These are phyloP conservation scores for Plebejus anna DNA, from an alignment of 2,888 invertebrate genomes.

Conservation along the genomic window DNA sequence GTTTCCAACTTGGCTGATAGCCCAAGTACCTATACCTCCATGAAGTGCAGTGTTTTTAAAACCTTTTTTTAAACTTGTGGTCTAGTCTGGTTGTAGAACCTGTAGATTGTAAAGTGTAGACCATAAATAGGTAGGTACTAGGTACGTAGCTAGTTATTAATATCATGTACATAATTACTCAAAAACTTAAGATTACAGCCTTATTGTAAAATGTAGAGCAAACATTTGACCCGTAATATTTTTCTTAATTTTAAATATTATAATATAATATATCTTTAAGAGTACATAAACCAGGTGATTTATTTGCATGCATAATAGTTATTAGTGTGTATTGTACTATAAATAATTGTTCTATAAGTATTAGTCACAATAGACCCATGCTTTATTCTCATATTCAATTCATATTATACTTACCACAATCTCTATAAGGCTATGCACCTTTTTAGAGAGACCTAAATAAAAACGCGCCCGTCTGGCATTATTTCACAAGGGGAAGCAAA, in stretches of 20 bases:
- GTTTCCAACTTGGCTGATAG: too few relatives aligned
- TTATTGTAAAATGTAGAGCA: too few relatives aligned
- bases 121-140: too few relatives aligned
- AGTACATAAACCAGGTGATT: not conserved
- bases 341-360: conserved; percentile 9
- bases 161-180: too few relatives aligned
- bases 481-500: conserved; percentile 75
- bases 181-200: too few relatives aligned
- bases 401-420: conserved; percentile 52
- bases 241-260: not conserved
- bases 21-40: too few relatives aligned
- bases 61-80: too few relatives aligned
- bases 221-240: not conserved
- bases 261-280: not conserved
- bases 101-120: too few relatives aligned
- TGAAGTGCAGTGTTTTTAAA: too few relatives aligned
- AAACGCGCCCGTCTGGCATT: conserved; percentile 67
- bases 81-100: too few relatives aligned
- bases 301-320: conserved; percentile 24
- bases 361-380: conserved; percentile 49
- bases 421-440: conserved; percentile 51
- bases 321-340: conserved; percentile 33
- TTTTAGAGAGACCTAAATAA: conserved; percentile 65
- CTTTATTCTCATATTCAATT: conserved; percentile 43
- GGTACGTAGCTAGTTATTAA: too few relatives aligned